A percentile compares a stretch with the other conserved stretches of the same genome.
Conservation (phyloP, 2,113 vertebrate species). For the Synodontis membranacea region DNA sequence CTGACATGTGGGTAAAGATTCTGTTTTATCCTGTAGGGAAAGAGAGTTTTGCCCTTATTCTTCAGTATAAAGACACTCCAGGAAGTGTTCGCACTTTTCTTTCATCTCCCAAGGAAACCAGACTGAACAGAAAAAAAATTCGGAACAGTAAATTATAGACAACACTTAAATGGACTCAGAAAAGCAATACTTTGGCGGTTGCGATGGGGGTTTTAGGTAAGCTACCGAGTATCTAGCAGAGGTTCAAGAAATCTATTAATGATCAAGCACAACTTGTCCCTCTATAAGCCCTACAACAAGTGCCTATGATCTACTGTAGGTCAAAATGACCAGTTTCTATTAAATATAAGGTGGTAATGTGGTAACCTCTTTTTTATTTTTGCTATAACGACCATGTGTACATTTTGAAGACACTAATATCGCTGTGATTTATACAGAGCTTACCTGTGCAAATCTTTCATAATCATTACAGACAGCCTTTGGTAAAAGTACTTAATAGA, state of each 20-base stretch:
- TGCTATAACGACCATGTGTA: neutral
- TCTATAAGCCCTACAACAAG: neutral
- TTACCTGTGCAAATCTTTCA: neutral
- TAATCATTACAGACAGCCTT: neutral
- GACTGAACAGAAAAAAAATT: neutral
- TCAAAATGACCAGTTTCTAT: neutral
- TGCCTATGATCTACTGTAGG: neutral
- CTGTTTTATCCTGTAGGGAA: neutral
- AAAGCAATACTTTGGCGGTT: neutral
- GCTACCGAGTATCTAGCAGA: neutral
- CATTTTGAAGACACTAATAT: neutral
- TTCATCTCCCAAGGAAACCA: neutral
- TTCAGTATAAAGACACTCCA: neutral
- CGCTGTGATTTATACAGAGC: neutral
- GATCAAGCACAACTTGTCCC: neutral
- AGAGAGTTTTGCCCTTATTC: neutral
- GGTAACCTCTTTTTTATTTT: no score
- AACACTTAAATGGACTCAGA: neutral
- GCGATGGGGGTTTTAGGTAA: neutral
- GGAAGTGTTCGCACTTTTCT: neutral
- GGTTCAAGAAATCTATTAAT: neutral
- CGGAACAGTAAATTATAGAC: neutral
- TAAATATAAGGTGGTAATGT: neutral
- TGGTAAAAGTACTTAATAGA: neutral
- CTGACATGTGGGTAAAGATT: neutral